These are phyloP conservation scores for Discoglossus pictus DNA, from an alignment of 2,797 vertebrate genomes.

Conservation along the genomic window DNA sequence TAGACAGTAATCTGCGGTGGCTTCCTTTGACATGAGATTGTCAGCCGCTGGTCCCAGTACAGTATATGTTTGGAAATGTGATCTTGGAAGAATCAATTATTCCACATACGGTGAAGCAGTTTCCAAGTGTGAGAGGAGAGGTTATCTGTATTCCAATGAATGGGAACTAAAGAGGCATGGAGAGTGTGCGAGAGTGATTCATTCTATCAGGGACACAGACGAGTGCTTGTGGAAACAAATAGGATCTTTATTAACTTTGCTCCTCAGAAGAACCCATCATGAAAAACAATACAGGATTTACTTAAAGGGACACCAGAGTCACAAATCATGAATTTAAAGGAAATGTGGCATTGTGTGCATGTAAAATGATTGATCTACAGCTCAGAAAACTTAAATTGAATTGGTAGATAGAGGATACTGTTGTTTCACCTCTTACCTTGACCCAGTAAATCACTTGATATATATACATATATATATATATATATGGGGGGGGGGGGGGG, in stretches of 20 bases:
- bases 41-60: neutral
- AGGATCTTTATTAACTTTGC: constrained; percentile 32
- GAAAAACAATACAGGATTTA: too few species aligned
- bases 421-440: too few species aligned
- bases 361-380: too few species aligned
- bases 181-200: neutral
- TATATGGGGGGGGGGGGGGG: too few species aligned
- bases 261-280: neutral
- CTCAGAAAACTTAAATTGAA: too few species aligned
- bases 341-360: too few species aligned
- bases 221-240: constrained; percentile 36
- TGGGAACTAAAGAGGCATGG: neutral
- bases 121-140: neutral
- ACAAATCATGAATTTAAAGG: too few species aligned
- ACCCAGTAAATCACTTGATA: too few species aligned
- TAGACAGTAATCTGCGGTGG: too few species aligned
- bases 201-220: constrained; percentile 5
- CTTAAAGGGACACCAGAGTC: too few species aligned
- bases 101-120: neutral
- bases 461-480: too few species aligned
- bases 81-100: constrained; percentile 4
- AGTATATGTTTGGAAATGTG: neutral
- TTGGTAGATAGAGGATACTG: too few species aligned
- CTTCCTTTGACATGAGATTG: neutral
- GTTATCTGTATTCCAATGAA: constrained; percentile 5